Percentiles rank a stretch among this genome's conserved stretches.
These are phyloP conservation scores for Scartelaos histophorus DNA, from an alignment of 2,113 vertebrate genomes.

Conservation along the genomic window DNA sequence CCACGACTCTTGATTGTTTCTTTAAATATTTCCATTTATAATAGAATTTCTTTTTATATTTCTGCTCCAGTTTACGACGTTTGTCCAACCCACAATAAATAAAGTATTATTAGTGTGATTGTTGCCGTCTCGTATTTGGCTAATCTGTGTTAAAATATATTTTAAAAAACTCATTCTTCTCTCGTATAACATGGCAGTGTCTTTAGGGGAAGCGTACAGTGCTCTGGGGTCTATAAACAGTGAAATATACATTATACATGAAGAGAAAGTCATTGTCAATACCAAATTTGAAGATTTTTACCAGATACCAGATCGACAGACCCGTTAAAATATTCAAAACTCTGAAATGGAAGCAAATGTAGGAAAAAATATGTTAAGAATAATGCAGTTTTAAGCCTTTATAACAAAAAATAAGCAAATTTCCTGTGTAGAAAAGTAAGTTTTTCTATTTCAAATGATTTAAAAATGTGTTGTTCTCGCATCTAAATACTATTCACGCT, in stretches of 20 bases:
- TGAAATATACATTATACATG: neutral
- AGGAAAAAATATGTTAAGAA: no score
- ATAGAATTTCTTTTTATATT: neutral
- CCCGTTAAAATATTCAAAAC: no score
- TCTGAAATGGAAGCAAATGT: no score
- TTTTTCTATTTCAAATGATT: no score
- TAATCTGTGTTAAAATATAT: neutral
- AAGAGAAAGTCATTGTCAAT: neutral
- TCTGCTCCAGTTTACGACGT: neutral
- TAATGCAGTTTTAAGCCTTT: no score
- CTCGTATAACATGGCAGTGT: conserved; percentile 17
- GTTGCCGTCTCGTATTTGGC: conserved; percentile 54
- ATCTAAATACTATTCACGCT: no score
- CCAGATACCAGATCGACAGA: neutral
- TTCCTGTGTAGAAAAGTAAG: no score
- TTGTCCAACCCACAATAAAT: neutral
- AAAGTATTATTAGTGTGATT: conserved; percentile 24
- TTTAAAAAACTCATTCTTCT: neutral
- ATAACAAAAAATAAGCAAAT: no score
- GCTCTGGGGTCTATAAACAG: neutral
- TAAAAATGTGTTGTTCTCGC: no score
- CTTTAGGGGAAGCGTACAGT: neutral
- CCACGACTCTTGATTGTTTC: neutral
- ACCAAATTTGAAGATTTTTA: neutral
- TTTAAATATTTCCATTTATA: neutral